Evolutionary conservation across 2,797 vertebrate genomes (phyloP).

Genomic region (Odontamblyopus lacepedii): DNA sequence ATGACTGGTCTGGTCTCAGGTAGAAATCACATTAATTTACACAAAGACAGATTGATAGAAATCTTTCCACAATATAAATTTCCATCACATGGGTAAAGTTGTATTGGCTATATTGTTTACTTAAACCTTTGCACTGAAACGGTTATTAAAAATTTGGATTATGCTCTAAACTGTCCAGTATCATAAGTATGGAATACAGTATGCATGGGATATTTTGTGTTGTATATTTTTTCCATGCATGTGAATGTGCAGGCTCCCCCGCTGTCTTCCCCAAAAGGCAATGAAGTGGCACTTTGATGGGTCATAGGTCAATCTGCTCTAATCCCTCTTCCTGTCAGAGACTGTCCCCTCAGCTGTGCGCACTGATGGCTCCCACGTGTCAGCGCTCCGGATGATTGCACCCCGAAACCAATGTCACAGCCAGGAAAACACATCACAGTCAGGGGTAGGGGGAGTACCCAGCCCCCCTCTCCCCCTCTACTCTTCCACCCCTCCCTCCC

Average conservation of each 20-base stretch:
- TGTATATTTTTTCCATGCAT: background rate
- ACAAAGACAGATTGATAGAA: no score
- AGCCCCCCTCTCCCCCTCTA: constrained; percentile 26
- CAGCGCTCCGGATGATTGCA: constrained; percentile 77
- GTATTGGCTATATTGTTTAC: background rate
- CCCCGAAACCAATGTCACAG: constrained; percentile 67
- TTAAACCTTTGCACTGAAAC: background rate
- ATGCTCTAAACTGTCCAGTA: background rate
- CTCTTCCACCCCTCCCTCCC: constrained; percentile 6
- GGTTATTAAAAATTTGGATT: background rate
- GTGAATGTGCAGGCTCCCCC: constrained; percentile 39
- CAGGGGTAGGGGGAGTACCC: constrained; percentile 48
- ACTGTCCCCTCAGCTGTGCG: constrained; percentile 79
- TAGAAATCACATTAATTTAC: no score
- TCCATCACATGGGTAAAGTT: background rate
- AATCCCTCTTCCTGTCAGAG: constrained; percentile 84
- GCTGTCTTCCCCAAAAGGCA: constrained; percentile 67
- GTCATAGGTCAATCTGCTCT: constrained; percentile 76
- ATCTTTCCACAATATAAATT: no score
- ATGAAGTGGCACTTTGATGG: constrained; percentile 73
- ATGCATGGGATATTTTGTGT: background rate
- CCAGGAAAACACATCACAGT: constrained; percentile 16
- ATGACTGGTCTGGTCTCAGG: no score
- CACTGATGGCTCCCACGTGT: constrained; percentile 78
- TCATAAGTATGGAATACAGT: background rate